phyloP scores from a whole-genome alignment of 1,140 invertebrate species.

The Lasioglossum baleicum region DNA sequence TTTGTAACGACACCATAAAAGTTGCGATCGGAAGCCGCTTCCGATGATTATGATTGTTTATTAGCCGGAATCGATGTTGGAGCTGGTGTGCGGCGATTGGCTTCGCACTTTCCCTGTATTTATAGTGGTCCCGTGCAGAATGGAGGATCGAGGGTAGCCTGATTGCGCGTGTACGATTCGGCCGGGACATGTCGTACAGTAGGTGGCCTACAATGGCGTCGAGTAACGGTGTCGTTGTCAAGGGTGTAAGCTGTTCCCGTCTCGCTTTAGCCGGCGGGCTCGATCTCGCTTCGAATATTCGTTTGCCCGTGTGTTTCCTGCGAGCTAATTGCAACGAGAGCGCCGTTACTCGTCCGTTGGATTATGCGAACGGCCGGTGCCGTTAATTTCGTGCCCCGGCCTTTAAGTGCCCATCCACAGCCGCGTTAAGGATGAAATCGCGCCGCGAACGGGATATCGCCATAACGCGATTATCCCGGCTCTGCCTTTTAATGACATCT shows the following conservation, averaged over 20 bases:
- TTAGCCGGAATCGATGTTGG: no score
- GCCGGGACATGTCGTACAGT: slow-evolving; percentile 53
- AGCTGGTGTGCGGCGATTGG: slow-evolving; percentile 10
- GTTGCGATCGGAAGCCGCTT: no score
- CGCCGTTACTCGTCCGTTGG: slow-evolving; percentile 68
- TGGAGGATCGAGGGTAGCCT: slow-evolving; percentile 18
- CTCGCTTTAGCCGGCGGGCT: slow-evolving; percentile 26
- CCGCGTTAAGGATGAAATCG: slow-evolving; percentile 57
- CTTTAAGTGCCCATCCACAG: slow-evolving; percentile 46
- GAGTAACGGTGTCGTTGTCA: slow-evolving; percentile 67
- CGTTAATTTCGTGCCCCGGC: slow-evolving; percentile 65
- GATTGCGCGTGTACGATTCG: slow-evolving; percentile 38
- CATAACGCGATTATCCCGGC: slow-evolving; percentile 3
- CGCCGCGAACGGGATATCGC: slow-evolving; percentile 18
- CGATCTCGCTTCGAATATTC: slow-evolving; percentile 62
- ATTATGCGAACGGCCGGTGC: slow-evolving; percentile 68
- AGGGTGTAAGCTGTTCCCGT: slow-evolving; percentile 61
- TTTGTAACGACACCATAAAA: no score
- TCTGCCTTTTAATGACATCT: slow-evolving; percentile 17
- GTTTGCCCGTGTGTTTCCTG: slow-evolving; percentile 67
- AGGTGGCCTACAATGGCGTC: slow-evolving; percentile 57
- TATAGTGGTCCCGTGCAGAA: slow-evolving; percentile 54
- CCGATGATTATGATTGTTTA: no score
- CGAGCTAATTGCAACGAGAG: slow-evolving; percentile 72
- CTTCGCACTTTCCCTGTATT: slow-evolving; percentile 58